These are phyloP conservation scores for Platyrinchus mystaceus DNA, from an alignment of 2,797 vertebrate genomes.

Conservation along the genomic window DNA sequence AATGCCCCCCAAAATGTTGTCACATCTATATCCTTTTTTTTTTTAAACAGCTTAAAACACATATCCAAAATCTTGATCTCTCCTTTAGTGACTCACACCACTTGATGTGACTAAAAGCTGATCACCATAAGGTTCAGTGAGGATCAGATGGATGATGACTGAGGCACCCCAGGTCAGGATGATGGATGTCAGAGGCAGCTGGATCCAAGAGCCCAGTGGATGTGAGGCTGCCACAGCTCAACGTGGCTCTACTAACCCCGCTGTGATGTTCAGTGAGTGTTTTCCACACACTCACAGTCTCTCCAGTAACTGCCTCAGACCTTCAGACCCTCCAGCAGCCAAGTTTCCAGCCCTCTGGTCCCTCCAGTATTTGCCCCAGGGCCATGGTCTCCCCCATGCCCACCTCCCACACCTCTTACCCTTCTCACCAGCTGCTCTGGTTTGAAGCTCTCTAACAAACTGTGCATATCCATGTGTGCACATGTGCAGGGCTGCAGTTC, in stretches of 20 bases:
- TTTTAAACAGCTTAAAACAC: not conserved
- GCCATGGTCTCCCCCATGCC: not conserved
- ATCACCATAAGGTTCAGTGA: not conserved
- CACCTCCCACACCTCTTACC: not conserved
- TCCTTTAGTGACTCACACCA: not conserved
- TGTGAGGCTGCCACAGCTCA: not conserved
- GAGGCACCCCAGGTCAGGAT: not conserved
- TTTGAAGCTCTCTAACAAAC: not conserved
- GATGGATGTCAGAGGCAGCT: not conserved
- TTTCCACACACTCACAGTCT: not conserved
- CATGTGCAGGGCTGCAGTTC: not conserved
- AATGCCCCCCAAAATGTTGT: rapidly evolving
- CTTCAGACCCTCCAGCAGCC: not conserved
- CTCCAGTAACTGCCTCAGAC: not conserved
- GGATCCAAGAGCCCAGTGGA: not conserved
- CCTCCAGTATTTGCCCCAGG: not conserved
- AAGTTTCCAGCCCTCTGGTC: not conserved
- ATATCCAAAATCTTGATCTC: not conserved
- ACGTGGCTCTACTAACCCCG: not conserved
- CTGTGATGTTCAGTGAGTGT: too few species aligned
- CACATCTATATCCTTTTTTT: not conserved
- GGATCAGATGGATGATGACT: not conserved
- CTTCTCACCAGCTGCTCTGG: not conserved
- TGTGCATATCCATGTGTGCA: rapidly evolving
- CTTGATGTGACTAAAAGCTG: not conserved